Evolutionary conservation across 2,888 invertebrate species (phyloP).

Genomic region (Dicycla oo): DNA sequence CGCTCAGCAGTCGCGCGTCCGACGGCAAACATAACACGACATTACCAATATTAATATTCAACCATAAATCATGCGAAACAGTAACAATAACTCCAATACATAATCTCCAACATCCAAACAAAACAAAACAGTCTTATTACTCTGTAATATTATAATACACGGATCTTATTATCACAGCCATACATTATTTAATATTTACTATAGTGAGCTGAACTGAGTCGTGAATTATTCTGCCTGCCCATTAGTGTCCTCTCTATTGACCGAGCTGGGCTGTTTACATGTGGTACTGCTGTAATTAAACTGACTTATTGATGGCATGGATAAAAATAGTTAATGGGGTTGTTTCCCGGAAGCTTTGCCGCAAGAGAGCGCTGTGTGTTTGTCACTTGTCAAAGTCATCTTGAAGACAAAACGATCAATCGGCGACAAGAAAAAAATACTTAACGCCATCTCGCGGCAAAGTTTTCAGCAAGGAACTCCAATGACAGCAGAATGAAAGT

Average conservation of each 20-base stretch:
- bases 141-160: slow-evolving; percentile 32
- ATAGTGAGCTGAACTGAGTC: not conserved
- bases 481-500: no score
- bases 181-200: slow-evolving; percentile 35
- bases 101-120: not conserved
- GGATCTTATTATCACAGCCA: slow-evolving; percentile 32
- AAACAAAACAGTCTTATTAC: slow-evolving; percentile 31
- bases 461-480: no score
- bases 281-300: slow-evolving; percentile 56
- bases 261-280: slow-evolving; percentile 58
- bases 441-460: no score
- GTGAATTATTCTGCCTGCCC: slow-evolving; percentile 62
- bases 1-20: no score
- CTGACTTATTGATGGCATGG: slow-evolving; percentile 46
- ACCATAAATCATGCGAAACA: slow-evolving; percentile 21
- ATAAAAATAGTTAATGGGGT: slow-evolving; percentile 43
- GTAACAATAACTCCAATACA: slow-evolving; percentile 29
- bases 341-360: no score
- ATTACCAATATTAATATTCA: slow-evolving; percentile 4
- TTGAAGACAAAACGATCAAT: no score
- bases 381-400: no score
- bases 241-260: slow-evolving; percentile 56
- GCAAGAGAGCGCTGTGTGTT: no score
- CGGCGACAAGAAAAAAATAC: no score
- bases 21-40: not conserved